A percentile compares a stretch with the other conserved stretches of the same genome.
These are phyloP conservation scores for Pemphigus obesinymphae DNA, from an alignment of 1,140 invertebrate species.

Conservation along the genomic window DNA sequence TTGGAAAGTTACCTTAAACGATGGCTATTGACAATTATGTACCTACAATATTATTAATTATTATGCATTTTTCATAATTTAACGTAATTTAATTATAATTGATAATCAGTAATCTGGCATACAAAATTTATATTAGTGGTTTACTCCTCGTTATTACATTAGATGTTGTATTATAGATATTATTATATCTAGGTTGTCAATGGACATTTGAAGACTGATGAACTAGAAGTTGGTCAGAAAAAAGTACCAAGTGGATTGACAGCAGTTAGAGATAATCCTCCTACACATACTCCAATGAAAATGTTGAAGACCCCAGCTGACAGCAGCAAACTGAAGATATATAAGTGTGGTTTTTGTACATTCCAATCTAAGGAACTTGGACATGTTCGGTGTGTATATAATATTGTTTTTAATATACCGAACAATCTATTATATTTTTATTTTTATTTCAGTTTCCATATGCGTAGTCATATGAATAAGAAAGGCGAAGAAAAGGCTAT, in stretches of 20 bases:
- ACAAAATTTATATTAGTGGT: no score
- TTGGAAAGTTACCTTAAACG: no score
- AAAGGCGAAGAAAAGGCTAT: background rate
- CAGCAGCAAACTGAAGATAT: conserved; percentile 43
- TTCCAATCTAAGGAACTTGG: conserved; percentile 44
- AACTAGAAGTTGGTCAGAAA: conserved; percentile 19
- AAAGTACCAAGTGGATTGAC: conserved; percentile 19
- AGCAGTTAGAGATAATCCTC: background rate
- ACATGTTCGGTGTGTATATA: conserved; percentile 32
- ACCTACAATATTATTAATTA: no score
- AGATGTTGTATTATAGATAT: background rate
- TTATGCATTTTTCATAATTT: no score
- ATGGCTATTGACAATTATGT: no score
- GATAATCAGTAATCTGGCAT: no score
- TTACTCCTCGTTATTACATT: no score
- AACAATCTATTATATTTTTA: no score
- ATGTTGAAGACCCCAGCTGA: conserved; percentile 14
- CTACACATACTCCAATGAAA: background rate
- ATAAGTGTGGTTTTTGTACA: conserved; percentile 44
- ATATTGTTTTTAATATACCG: background rate
- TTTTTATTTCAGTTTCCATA: conserved; percentile 24
- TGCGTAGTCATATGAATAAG: conserved; percentile 23
- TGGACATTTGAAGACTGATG: conserved; percentile 38
- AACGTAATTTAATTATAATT: no score
- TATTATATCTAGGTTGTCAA: conserved; percentile 26